These are phyloP conservation scores for Riparia riparia DNA, from an alignment of 2,113 vertebrate species.

Conservation along the genomic window DNA sequence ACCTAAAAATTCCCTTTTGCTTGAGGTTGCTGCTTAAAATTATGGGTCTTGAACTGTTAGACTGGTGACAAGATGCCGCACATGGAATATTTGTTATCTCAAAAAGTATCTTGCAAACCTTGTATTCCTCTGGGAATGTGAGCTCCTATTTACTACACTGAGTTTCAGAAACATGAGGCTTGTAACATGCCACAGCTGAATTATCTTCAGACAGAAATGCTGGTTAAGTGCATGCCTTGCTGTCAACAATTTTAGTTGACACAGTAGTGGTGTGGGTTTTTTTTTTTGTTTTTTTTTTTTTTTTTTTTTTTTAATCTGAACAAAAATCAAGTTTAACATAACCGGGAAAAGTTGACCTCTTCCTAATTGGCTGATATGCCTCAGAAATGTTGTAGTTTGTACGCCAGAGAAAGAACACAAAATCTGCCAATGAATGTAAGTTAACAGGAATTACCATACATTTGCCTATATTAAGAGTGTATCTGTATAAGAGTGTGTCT, in stretches of 20 bases:
- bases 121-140: not conserved
- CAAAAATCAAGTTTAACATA: constrained; percentile 38
- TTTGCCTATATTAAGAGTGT: not conserved
- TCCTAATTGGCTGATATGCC: constrained; percentile 35
- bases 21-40: not conserved
- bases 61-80: not conserved
- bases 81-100: not conserved
- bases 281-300: too few relatives aligned
- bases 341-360: constrained; percentile 24
- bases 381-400: not conserved
- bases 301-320: not conserved
- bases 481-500: not conserved
- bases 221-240: not conserved
- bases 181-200: constrained; percentile 5
- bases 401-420: not conserved
- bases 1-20: not conserved
- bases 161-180: not conserved
- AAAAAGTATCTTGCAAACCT: not conserved
- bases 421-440: not conserved
- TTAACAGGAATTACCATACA: not conserved
- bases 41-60: not conserved
- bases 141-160: not conserved
- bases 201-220: not conserved
- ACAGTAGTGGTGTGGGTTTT: not conserved
- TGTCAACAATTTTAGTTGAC: constrained; percentile 11